Evolutionary conservation across 1,140 invertebrate species (phyloP), one percentile per base, ranked within the genome.

Genomic region (Pseudachorutes palmiensis): DNA sequence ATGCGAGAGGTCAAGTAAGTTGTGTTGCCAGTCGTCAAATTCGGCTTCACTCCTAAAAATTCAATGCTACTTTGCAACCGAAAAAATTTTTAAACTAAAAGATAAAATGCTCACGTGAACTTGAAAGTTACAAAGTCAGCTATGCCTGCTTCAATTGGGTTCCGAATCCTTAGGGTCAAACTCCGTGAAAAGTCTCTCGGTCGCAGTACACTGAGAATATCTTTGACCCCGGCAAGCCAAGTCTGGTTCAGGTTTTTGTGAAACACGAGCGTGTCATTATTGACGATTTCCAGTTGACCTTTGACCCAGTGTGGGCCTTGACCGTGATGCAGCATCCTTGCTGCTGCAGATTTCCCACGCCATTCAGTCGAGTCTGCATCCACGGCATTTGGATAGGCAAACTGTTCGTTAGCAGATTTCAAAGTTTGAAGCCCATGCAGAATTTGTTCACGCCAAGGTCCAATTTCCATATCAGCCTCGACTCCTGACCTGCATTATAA

Each of bases 391-490:
- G 71, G 71, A 62, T 55, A 73, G 1, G 24, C 12, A 69, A 70
- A 73, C 19, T 41, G 5, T 28, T 67, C 62, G n/a, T 32, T 57
- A 19, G 62, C 30, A 1, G 61, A 19, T 57, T 64, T 64, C 16
- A 68, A n/a, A 30, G 36, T 45, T 24, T 70, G 68, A 1, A 73
- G 29, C 30, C 55, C 67, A n/a, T 48, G 66, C 33, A 73, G 32
- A 16, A 73, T 73, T 36, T 73, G 68, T 22, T 73, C 69, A 55
- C 71, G 26, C 71, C 71, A 73, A 31, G 71, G 71, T 22, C 71
- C 71, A 2, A 73, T 61, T 63, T 73, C 71, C n/a, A 70, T 30
- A 60, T 73, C 69, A 0, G n/a, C 36, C 19, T 73, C 71, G 26
- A 19, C 24, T n/a, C n/a, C n/a, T n/a, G n/a, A n/a, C n/a, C n/a